phyloP scores from a whole-genome alignment of 92 coral and sea anemone species.

The Porites rus region DNA sequence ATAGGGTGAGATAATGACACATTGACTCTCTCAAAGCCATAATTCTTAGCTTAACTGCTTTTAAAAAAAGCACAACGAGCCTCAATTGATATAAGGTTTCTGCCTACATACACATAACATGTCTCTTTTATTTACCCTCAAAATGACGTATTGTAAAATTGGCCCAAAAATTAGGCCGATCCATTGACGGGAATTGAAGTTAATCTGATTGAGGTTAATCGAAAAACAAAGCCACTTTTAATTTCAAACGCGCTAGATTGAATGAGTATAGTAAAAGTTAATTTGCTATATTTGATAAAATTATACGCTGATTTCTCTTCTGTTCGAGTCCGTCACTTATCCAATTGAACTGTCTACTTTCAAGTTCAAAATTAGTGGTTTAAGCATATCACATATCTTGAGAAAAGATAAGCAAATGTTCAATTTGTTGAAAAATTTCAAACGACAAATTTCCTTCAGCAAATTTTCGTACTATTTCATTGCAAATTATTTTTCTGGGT shows the following conservation, averaged over 20 bases:
- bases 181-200: not conserved
- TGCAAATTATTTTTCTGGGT: not conserved
- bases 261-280: not conserved
- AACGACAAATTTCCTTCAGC: not conserved
- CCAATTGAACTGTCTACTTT: not conserved
- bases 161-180: not conserved
- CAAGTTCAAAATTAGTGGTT: constrained; percentile 16
- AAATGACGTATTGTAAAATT: not conserved
- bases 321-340: not conserved
- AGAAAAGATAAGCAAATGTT: constrained; percentile 3
- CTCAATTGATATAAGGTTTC: not conserved
- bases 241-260: not conserved
- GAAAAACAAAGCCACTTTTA: not conserved
- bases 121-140: too few species aligned
- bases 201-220: not conserved
- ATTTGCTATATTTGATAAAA: not conserved
- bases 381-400: constrained; percentile 1
- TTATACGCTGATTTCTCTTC: not conserved
- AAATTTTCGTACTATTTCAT: not conserved
- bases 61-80: not conserved
- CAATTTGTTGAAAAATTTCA: not conserved
- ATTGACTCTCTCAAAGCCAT: too few species aligned
- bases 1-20: too few species aligned
- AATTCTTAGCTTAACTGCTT: not conserved
- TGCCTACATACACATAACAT: not conserved